These are phyloP conservation scores for Cataglyphis livida DNA, from an alignment of 2,888 invertebrate species.

Conservation along the genomic window DNA sequence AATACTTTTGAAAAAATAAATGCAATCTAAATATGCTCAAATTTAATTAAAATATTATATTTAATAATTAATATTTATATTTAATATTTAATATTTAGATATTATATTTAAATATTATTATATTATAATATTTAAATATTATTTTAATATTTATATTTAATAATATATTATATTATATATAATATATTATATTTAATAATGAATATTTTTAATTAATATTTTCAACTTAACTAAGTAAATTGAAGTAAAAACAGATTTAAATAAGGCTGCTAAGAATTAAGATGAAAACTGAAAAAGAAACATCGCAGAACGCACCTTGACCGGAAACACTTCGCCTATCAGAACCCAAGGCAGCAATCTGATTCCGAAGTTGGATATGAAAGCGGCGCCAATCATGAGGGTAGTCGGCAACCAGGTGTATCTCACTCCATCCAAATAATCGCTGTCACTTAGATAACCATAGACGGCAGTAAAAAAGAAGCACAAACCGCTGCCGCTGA, in stretches of 20 bases:
- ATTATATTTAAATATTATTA: no score
- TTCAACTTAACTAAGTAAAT: neutral
- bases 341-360: conserved; percentile 93
- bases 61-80: neutral
- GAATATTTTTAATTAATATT: neutral
- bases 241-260: neutral
- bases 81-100: neutral
- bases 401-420: conserved; percentile 90
- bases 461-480: conserved; percentile 89
- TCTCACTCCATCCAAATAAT: conserved; percentile 58
- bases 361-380: conserved; percentile 90
- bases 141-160: no score
- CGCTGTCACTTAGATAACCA: conserved; percentile 81
- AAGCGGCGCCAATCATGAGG: conserved; percentile 89
- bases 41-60: neutral
- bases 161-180: no score
- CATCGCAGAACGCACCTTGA: conserved; percentile 68
- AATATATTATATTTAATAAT: neutral
- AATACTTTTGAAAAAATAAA: neutral
- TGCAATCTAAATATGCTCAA: neutral
- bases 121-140: no score
- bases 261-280: neutral
- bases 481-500: conserved; percentile 89
- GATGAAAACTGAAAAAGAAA: conserved; percentile 6
- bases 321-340: conserved; percentile 90